These are phyloP conservation scores for Aldabrachelys gigantea DNA, from an alignment of 2,113 vertebrate species.

Conservation along the genomic window DNA sequence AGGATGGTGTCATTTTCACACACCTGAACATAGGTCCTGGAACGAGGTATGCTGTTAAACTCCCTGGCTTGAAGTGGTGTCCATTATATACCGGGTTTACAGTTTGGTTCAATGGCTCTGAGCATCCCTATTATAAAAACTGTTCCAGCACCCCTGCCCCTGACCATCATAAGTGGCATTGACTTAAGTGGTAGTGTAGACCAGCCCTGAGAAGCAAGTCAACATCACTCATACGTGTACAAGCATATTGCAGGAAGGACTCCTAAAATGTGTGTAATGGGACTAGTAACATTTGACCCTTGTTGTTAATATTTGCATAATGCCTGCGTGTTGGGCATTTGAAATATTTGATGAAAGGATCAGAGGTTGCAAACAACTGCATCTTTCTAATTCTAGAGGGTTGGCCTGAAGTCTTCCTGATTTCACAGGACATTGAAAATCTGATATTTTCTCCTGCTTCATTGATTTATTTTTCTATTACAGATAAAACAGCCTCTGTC, in stretches of 20 bases:
- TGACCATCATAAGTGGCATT: too few relatives aligned
- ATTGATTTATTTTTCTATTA: not conserved
- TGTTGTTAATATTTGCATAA: not conserved
- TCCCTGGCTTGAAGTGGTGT: too few relatives aligned
- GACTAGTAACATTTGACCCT: not conserved
- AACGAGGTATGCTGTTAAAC: too few relatives aligned
- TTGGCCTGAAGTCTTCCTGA: not conserved
- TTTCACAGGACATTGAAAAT: not conserved
- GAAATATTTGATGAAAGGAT: not conserved
- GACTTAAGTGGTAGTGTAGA: too few relatives aligned
- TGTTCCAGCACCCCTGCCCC: too few relatives aligned
- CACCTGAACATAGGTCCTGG: too few relatives aligned
- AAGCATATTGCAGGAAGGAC: not conserved
- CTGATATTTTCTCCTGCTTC: not conserved
- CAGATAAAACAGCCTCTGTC: not conserved
- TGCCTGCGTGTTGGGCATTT: not conserved
- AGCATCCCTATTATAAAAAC: too few relatives aligned
- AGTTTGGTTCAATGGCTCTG: too few relatives aligned
- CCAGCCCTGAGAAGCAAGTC: not conserved
- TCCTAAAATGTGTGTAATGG: not conserved
- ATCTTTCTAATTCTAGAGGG: not conserved
- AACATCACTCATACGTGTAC: not conserved
- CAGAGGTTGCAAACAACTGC: not conserved
- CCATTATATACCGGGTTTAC: too few relatives aligned
- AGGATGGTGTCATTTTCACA: too few relatives aligned